Percentiles rank a stretch among this genome's conserved stretches.
These are phyloP conservation scores for Cydia pomonella DNA, from an alignment of 1,140 invertebrate genomes.

Conservation along the genomic window DNA sequence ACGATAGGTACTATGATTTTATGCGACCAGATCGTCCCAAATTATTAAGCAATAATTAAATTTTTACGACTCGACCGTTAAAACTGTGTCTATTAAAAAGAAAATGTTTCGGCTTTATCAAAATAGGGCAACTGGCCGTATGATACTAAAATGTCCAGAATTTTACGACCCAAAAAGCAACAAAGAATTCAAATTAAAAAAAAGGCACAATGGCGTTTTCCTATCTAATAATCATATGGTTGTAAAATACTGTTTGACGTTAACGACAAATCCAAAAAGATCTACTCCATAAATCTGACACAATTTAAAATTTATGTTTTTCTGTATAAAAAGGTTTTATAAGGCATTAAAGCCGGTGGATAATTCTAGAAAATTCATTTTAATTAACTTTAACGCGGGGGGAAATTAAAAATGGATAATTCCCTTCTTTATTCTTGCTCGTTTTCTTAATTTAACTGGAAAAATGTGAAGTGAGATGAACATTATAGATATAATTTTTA, in stretches of 20 bases:
- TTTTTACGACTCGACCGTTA: conserved; percentile 53
- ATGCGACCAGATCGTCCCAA: conserved; percentile 49
- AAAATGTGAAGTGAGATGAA: conserved; percentile 1
- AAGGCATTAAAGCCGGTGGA: conserved; percentile 56
- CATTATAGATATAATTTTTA: background rate
- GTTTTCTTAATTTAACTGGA: background rate
- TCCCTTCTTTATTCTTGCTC: conserved; percentile 16
- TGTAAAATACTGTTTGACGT: conserved; percentile 68
- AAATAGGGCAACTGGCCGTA: conserved; percentile 65
- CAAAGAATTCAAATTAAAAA: conserved; percentile 58
- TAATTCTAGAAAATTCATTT: conserved; percentile 60
- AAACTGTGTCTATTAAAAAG: conserved; percentile 56
- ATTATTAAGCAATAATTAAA: conserved; percentile 68
- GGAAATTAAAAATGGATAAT: conserved; percentile 34
- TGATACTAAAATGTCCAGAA: conserved; percentile 46
- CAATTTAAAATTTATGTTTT: conserved; percentile 66
- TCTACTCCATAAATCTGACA: conserved; percentile 74
- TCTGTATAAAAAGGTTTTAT: conserved; percentile 58
- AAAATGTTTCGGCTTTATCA: conserved; percentile 54
- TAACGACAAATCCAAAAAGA: conserved; percentile 72
- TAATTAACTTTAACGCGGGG: conserved; percentile 59
- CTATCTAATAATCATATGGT: conserved; percentile 55
- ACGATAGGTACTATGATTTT: conserved; percentile 46
- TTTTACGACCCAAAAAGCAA: conserved; percentile 60
- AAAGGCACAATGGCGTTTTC: conserved; percentile 42